Percentiles rank a stretch among this genome's conserved stretches.
Evolutionary conservation across 2,888 invertebrate species (phyloP).

Genomic region (Lasioglossum morio): DNA sequence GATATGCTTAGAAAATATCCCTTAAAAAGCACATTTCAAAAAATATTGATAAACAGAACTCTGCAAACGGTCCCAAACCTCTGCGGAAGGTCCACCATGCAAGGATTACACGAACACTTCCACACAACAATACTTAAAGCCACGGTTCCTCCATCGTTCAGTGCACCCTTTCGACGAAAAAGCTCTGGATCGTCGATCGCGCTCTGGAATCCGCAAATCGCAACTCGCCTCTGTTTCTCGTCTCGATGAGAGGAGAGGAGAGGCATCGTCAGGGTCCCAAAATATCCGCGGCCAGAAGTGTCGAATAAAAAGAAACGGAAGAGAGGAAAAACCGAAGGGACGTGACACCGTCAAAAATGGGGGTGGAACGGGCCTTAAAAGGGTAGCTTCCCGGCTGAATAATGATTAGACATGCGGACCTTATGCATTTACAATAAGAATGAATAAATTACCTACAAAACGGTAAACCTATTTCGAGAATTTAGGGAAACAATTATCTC

Average conservation of each 20-base stretch:
- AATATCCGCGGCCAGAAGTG: conserved; percentile 37
- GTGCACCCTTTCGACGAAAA: conserved; percentile 3
- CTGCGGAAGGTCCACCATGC: not conserved
- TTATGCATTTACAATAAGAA: too few species aligned
- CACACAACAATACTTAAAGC: not conserved
- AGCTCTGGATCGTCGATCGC: conserved; percentile 22
- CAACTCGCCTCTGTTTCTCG: conserved; percentile 37
- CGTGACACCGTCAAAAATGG: not conserved
- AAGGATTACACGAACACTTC: not conserved
- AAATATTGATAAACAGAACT: not conserved
- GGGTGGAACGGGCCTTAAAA: not conserved
- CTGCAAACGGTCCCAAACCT: too few species aligned
- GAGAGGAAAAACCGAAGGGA: conserved; percentile 17
- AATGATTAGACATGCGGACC: not conserved
- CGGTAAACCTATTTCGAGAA: too few species aligned
- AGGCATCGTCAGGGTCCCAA: conserved; percentile 41
- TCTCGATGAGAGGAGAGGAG: conserved; percentile 24
- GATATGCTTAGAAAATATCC: not conserved
- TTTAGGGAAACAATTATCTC: too few species aligned
- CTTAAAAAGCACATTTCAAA: not conserved
- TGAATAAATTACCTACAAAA: too few species aligned
- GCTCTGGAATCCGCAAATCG: conserved; percentile 42
- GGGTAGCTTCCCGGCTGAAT: not conserved
- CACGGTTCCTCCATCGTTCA: not conserved
- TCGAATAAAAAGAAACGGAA: conserved; percentile 13